Evolutionary conservation across 2,113 vertebrate genomes (phyloP).

Genomic region (Oxygymnocypris stewartii): DNA sequence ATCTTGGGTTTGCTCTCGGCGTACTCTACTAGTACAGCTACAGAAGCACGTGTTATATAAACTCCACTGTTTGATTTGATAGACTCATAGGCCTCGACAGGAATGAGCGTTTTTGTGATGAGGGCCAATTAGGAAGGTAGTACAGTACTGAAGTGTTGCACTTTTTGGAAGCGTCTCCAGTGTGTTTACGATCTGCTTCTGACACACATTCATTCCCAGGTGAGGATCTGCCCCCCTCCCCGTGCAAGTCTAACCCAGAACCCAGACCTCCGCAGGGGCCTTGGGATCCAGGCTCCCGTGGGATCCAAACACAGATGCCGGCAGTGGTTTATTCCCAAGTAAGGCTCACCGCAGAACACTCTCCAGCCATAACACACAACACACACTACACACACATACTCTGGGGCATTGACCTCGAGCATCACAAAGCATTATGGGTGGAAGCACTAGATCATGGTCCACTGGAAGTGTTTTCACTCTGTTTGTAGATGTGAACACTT

Average conservation of each 20-base stretch:
- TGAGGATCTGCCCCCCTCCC: conserved; percentile 18
- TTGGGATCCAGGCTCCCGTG: conserved; percentile 33
- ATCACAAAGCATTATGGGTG: neutral
- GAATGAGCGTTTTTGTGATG: neutral
- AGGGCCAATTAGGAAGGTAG: neutral
- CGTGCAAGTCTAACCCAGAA: conserved; percentile 24
- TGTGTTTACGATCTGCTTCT: conserved; percentile 33
- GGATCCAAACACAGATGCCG: conserved; percentile 43
- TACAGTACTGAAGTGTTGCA: conserved; percentile 2
- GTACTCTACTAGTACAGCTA: neutral
- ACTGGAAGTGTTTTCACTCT: neutral
- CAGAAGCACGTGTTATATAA: neutral
- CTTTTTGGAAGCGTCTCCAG: conserved; percentile 12
- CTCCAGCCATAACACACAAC: conserved; percentile 37
- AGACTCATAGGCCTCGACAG: neutral
- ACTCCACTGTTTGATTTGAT: neutral
- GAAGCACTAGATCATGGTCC: neutral
- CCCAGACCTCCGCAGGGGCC: conserved; percentile 33
- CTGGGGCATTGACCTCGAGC: neutral
- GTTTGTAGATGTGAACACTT: neutral
- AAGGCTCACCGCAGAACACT: neutral
- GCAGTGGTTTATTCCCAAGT: conserved; percentile 23
- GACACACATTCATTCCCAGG: conserved; percentile 32
- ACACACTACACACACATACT: neutral
- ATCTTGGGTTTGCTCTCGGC: neutral